A percentile compares a stretch with the other conserved stretches of the same genome.
These are phyloP conservation scores for Paguma larvata DNA, from an alignment of 2,797 vertebrate genomes.

Conservation along the genomic window DNA sequence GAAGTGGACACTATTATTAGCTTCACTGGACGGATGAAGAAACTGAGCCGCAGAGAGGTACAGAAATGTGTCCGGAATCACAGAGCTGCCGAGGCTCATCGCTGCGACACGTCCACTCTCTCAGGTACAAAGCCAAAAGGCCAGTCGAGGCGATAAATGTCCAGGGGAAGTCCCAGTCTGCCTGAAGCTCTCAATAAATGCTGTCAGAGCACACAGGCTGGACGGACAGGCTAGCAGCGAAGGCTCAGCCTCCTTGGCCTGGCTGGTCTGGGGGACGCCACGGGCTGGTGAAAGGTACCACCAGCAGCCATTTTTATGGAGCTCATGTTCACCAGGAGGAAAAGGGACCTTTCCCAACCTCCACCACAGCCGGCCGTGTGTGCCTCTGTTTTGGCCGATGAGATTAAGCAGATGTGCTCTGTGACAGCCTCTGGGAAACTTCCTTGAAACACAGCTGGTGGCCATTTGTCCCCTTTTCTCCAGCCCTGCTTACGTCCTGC, in stretches of 20 bases:
- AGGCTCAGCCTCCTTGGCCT: background rate
- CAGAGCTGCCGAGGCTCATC: background rate
- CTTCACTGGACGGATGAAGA: conserved; percentile 39
- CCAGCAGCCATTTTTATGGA: background rate
- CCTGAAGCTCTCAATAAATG: background rate
- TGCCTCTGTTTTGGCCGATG: background rate
- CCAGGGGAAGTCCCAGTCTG: background rate
- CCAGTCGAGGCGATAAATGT: accelerated
- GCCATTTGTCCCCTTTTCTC: background rate
- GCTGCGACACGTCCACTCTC: background rate
- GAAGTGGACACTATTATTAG: conserved; percentile 9
- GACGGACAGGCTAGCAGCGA: no score
- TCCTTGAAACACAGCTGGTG: conserved; percentile 54
- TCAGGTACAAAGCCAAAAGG: background rate
- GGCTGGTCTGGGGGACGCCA: background rate
- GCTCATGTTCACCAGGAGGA: background rate
- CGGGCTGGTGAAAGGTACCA: background rate
- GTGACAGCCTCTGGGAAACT: background rate
- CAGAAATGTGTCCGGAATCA: background rate
- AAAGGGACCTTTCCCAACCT: background rate
- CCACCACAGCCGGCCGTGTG: background rate
- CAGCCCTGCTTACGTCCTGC: background rate
- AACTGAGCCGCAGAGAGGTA: background rate
- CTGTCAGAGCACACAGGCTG: background rate
- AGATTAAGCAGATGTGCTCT: background rate